phyloP scores from a whole-genome alignment of 2,113 vertebrate genomes.

The Apistogramma diplotaenia region DNA sequence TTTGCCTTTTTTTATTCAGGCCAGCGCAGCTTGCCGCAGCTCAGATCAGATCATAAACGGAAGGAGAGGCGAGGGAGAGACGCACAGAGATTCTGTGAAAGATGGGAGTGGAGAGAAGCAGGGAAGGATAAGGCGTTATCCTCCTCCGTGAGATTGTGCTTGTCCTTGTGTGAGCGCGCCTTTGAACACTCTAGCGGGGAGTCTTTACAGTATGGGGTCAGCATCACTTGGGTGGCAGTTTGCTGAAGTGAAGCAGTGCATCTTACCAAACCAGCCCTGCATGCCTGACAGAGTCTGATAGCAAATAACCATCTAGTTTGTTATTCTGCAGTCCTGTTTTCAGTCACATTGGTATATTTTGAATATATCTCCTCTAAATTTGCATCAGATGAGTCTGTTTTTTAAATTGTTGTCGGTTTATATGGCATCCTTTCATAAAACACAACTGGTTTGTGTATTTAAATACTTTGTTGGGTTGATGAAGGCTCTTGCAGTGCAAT shows the following conservation, averaged over 20 bases:
- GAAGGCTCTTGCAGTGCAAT: not conserved
- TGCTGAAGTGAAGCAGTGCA: conserved; percentile 6
- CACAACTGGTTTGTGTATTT: not conserved
- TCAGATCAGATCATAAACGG: conserved; percentile 35
- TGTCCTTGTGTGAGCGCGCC: not conserved
- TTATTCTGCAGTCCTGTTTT: not conserved
- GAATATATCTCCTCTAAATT: not conserved
- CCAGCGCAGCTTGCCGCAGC: conserved; percentile 25
- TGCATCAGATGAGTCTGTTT: not conserved
- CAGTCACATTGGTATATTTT: not conserved
- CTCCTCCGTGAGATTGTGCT: not conserved
- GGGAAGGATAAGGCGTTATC: conserved; percentile 6
- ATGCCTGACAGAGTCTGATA: not conserved
- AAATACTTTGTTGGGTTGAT: not conserved
- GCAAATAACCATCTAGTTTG: too few species aligned
- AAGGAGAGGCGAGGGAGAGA: conserved; percentile 14
- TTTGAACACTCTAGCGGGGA: not conserved
- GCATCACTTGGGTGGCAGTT: conserved; percentile 27
- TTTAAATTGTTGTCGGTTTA: not conserved
- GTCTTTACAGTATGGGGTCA: conserved; percentile 30
- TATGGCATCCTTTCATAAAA: not conserved
- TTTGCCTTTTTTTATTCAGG: conserved; percentile 41
- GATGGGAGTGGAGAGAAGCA: conserved; percentile 10
- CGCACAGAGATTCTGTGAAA: conserved; percentile 38
- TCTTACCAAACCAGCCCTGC: not conserved